These are phyloP conservation scores for Tauraco erythrolophus DNA, from an alignment of 2,113 vertebrate genomes.

Conservation along the genomic window DNA sequence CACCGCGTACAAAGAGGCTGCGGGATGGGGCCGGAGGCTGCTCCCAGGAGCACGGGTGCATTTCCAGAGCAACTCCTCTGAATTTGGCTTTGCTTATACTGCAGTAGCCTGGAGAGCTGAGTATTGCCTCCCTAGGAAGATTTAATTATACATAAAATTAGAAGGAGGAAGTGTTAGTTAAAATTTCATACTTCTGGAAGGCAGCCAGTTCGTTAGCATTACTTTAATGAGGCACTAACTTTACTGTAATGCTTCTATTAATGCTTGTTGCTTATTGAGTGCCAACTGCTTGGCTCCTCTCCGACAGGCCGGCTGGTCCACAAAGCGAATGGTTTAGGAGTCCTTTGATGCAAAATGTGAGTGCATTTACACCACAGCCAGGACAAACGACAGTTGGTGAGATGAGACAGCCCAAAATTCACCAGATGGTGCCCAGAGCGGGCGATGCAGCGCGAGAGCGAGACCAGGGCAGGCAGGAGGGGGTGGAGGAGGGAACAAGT, in stretches of 20 bases:
- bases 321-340: conserved; percentile 20
- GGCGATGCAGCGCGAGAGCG: rapidly evolving
- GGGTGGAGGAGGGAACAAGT: not conserved
- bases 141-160: conserved; percentile 50
- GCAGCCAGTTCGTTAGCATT: conserved; percentile 61
- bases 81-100: not conserved
- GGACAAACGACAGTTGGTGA: conserved; percentile 65
- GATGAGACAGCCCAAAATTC: conserved; percentile 44
- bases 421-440: conserved; percentile 62
- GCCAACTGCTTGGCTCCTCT: conserved; percentile 62
- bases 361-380: not conserved
- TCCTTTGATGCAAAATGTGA: conserved; percentile 41
- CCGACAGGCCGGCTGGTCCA: conserved; percentile 43
- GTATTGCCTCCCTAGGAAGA: not conserved
- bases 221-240: conserved; percentile 67
- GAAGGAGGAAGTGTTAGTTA: conserved; percentile 54
- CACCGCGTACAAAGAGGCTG: rapidly evolving
- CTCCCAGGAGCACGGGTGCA: not conserved
- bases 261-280: not conserved
- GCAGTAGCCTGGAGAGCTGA: not conserved
- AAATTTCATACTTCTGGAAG: conserved; percentile 39
- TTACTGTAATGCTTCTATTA: conserved; percentile 61
- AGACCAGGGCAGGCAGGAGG: not conserved
- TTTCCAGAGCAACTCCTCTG: not conserved
- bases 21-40: not conserved